Conservation (phyloP, 2,888 invertebrate species). For the Malacosoma neustria region DNA sequence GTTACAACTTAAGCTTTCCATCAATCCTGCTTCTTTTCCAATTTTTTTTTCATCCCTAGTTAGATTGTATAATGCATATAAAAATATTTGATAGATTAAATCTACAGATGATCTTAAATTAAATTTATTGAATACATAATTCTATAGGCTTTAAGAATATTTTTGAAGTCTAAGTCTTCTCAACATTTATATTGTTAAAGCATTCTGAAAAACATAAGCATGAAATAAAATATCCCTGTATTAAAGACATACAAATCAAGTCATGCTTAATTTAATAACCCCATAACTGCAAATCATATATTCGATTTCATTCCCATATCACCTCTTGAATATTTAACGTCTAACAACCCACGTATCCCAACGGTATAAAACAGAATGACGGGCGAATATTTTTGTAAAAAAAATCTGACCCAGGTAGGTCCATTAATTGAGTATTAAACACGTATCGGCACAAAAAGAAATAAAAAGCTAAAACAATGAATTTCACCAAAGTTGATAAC, state of each 20-base stretch:
- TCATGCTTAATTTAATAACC: neutral
- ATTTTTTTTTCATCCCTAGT: too few species aligned
- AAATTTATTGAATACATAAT: too few species aligned
- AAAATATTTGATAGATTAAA: too few species aligned
- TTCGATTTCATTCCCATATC: neutral
- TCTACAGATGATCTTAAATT: too few species aligned
- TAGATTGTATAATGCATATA: too few species aligned
- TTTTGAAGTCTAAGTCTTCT: too few species aligned
- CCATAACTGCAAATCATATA: neutral
- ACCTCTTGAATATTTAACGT: neutral
- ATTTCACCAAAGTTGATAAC: constrained; percentile 72
- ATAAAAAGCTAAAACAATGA: constrained; percentile 63
- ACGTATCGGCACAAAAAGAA: constrained; percentile 64
- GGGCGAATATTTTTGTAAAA: constrained; percentile 41
- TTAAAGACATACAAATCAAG: neutral
- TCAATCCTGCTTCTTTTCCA: too few species aligned
- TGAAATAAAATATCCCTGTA: neutral
- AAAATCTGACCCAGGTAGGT: constrained; percentile 63
- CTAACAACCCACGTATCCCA: neutral
- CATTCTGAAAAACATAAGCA: too few species aligned
- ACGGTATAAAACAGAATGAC: constrained; percentile 13
- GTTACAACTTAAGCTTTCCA: too few species aligned
- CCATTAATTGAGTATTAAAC: constrained; percentile 72
- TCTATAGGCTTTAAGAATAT: too few species aligned
- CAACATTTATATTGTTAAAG: too few species aligned